Base-by-base conservation (phyloP, 2,888 invertebrate species). In the Bombylius major region DNA sequence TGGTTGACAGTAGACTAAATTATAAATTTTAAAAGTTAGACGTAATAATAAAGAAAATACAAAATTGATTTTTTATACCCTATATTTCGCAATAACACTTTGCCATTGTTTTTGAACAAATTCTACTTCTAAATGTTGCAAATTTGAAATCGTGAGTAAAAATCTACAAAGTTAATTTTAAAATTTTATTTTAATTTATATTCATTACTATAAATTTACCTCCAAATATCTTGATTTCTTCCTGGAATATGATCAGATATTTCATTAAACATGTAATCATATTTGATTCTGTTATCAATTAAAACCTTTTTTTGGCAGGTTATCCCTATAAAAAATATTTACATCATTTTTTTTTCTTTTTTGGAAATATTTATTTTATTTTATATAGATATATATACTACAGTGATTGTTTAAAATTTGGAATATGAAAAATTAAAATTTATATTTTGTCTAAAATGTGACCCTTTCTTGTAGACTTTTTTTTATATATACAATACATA, bases 81-180 rank as follows among this genome's bases (percentile, higher is more conserved):
- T 70, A 57, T 71, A 71, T 47, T 65, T 65, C 46, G 67, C 65
- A 34, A 72, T 62, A 65, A 72, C 65, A 50, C 64, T 67, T 5
- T 67, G 63, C 71, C 71, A 71, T 46, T 71, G 71, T 51, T 70
- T 70, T 13, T 70, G 65, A 14, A 72, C 66, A 31, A 70, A 71
- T 4, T 63, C 63, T 53, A 67, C 69, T 56, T 67, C 69, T 50
- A 65, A 70, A 42, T 69, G 67, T 6, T 66, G 67, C 39, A 72
- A 63, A 51, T 65, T 66, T 11, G 68, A 67, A n/a, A 64, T 60
- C 44, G 60, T 62, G 45, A 66, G 63, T 45, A 23, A 2, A 23
- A 23, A 23, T 23, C 23, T 23, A 23, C 3, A 23, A 23, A 23
- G 23, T 23, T 23, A 1, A 23, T 23, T 23, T 23, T 23, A 23